Evolutionary conservation across 2,888 invertebrate species (phyloP).

Genomic region (Tinea semifulvella): DNA sequence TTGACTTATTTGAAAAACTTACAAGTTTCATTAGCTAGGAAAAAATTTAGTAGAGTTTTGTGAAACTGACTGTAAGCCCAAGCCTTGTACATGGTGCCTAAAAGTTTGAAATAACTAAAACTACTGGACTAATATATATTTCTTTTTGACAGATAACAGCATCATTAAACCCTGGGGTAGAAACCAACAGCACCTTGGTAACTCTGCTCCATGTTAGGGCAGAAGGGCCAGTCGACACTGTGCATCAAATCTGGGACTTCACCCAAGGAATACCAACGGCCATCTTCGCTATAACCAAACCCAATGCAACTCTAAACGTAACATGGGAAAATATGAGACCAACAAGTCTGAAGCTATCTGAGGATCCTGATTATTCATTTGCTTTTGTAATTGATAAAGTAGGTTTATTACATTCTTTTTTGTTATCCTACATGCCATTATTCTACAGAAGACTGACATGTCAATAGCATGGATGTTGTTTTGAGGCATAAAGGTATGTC

Average conservation of each 20-base stretch:
- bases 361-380: slow-evolving; percentile 63
- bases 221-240: slow-evolving; percentile 61
- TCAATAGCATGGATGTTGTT: too few relatives aligned
- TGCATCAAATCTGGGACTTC: slow-evolving; percentile 77
- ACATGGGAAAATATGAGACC: slow-evolving; percentile 50
- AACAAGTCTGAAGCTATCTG: slow-evolving; percentile 43
- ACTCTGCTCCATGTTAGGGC: slow-evolving; percentile 65
- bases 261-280: slow-evolving; percentile 64
- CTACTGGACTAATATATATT: neutral
- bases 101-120: neutral
- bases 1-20: too few relatives aligned
- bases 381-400: slow-evolving; percentile 70
- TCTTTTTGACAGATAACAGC: slow-evolving; percentile 35
- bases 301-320: slow-evolving; percentile 52
- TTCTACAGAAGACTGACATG: neutral
- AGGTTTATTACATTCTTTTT: slow-evolving; percentile 20
- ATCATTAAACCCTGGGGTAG: slow-evolving; percentile 43
- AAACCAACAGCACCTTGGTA: slow-evolving; percentile 29
- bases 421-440: neutral
- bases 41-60: neutral
- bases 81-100: neutral
- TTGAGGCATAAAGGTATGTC: too few relatives aligned
- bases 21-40: neutral
- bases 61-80: neutral
- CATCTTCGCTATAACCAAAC: slow-evolving; percentile 57